phyloP scores from a whole-genome alignment of 2,797 vertebrate genomes.

The Scarus forsteni region DNA sequence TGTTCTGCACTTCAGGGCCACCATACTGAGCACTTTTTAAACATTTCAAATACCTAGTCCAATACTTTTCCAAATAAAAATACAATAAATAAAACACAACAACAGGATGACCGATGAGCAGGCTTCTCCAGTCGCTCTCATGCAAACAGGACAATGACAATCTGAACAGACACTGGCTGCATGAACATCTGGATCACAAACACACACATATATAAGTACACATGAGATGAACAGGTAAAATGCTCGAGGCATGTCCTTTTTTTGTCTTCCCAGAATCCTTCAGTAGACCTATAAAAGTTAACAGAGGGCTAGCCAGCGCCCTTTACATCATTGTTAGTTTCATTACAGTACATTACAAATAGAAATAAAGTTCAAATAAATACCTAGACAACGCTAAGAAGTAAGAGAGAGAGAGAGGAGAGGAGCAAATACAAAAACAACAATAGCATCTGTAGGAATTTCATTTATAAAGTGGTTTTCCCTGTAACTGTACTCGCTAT shows the following conservation, averaged over 20 bases:
- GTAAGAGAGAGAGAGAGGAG: conserved; percentile 23
- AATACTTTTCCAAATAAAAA: conserved; percentile 42
- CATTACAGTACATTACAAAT: conserved; percentile 72
- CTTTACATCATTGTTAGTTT: conserved; percentile 70
- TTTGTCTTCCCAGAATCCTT: conserved; percentile 56
- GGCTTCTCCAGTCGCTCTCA: conserved; percentile 37
- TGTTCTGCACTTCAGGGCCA: too few species aligned
- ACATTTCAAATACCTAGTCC: conserved; percentile 29
- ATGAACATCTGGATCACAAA: conserved; percentile 32
- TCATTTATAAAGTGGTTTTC: conserved; percentile 76
- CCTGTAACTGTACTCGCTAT: conserved; percentile 76
- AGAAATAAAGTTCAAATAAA: conserved; percentile 52
- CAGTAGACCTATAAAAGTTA: conserved; percentile 65
- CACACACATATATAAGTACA: conserved; percentile 29
- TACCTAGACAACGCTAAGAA: conserved; percentile 52
- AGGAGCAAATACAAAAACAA: conserved; percentile 66
- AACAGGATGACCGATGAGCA: conserved; percentile 39
- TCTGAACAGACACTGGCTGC: conserved; percentile 24
- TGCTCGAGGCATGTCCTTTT: conserved; percentile 22
- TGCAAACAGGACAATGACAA: conserved; percentile 47
- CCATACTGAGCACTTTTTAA: conserved; percentile 29
- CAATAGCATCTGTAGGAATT: conserved; percentile 73
- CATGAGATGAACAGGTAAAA: conserved; percentile 41
- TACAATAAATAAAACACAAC: conserved; percentile 65
- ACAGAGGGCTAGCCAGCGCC: conserved; percentile 78